Conservation (phyloP, 2,113 vertebrate genomes). For the Strix aluco region DNA sequence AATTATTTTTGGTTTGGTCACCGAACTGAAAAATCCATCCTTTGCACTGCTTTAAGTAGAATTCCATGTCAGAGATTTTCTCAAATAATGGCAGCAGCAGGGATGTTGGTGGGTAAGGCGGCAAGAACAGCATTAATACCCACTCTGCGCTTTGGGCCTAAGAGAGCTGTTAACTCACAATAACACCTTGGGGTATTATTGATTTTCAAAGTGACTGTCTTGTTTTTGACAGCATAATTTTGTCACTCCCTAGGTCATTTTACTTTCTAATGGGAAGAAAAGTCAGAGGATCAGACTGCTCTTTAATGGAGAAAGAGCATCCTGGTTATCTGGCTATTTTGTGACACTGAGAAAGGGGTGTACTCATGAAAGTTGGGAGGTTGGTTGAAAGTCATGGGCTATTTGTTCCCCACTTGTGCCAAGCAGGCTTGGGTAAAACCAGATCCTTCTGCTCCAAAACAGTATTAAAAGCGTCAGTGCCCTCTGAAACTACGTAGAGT, state of each 20-base stretch:
- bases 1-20: conserved; percentile 14
- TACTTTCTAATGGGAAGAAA: conserved; percentile 44
- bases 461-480: background rate
- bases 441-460: background rate
- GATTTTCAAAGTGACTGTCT: conserved; percentile 53
- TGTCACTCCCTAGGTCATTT: conserved; percentile 40
- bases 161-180: conserved; percentile 37
- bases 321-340: background rate
- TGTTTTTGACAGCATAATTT: conserved; percentile 49
- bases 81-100: background rate
- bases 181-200: conserved; percentile 42
- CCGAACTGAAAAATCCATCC: conserved; percentile 10
- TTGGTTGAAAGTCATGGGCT: background rate
- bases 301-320: background rate
- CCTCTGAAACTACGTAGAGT: background rate
- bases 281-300: background rate
- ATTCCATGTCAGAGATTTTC: conserved; percentile 34
- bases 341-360: background rate
- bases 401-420: background rate
- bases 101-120: background rate
- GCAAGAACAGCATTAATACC: background rate
- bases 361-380: background rate
- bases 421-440: background rate
- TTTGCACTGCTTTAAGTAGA: conserved; percentile 33
- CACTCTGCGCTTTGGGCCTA: background rate